Evolutionary conservation across 2,113 vertebrate genomes (phyloP).

Genomic region (Rhagologus leucostigma): DNA sequence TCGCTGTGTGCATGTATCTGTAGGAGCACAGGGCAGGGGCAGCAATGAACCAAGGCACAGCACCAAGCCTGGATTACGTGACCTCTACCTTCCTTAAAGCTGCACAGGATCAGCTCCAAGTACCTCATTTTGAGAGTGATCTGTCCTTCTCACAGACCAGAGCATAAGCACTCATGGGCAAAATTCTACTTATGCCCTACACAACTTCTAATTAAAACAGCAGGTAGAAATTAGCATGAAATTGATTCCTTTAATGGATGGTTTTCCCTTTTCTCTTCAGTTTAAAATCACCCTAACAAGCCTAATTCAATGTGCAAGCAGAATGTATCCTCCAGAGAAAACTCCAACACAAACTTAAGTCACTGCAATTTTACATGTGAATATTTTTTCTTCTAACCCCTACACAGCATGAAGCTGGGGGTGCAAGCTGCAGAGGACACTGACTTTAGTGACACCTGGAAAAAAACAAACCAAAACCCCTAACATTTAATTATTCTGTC

Average conservation of each 20-base stretch:
- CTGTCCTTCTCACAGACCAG: neutral
- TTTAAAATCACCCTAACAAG: neutral
- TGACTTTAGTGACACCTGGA: neutral
- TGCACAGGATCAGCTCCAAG: neutral
- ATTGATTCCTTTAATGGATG: neutral
- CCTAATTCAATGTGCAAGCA: neutral
- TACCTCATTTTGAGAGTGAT: neutral
- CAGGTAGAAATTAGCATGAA: neutral
- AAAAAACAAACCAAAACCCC: neutral
- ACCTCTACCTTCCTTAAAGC: neutral
- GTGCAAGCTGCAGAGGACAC: neutral
- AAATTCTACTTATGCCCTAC: neutral
- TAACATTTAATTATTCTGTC: neutral
- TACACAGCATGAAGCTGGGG: neutral
- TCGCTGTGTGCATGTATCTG: neutral
- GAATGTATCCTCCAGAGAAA: neutral
- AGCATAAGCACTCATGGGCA: neutral
- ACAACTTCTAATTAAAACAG: neutral
- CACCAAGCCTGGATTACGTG: neutral
- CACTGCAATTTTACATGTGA: neutral
- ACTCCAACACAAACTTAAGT: neutral
- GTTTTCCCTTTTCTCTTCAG: neutral
- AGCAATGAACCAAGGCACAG: neutral
- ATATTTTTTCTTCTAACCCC: neutral
- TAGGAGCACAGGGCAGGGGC: neutral